Evolutionary conservation across 2,113 vertebrate genomes (phyloP), one percentile per base, ranked within the genome.

Genomic region (Aix galericulata): DNA sequence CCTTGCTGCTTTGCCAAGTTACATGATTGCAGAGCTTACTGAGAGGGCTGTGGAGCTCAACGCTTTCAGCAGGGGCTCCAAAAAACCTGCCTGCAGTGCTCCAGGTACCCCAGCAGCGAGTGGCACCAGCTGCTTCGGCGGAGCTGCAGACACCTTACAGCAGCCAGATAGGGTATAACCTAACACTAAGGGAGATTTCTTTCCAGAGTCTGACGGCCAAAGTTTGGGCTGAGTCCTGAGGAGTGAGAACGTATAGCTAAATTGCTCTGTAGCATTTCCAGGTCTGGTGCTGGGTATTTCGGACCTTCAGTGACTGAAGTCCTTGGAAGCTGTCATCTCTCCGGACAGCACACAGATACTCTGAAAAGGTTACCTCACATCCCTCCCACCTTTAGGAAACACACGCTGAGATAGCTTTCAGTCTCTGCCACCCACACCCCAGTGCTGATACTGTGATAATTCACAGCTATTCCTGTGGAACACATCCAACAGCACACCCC

Each of bases 141-240:
- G 60, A 53, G 36, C 46, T 53, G 36, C 22, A 17, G 62, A 5
- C 68, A 53, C 63, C 82, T 52, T 29, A 11, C 55, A 38, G 76
- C 64, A 88, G 67, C 55, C 82, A 50, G 46, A 11, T 17, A 34
- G 0, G 4, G 48, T 46, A 40, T 6, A 44, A 50, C 48, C 13
- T 4, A 42, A 6, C 16, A 6, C 59, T 1, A 1, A 15, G 10
- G 3, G 72, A 44, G 20, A 36, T 69, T 60, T 32, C 38, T 66
- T 53, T 21, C 52, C 31, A 4, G 6, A 2, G 44, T 5, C 22
- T 0, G 21, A 0, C 1, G 53, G 31, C 0, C 3, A 10, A 36
- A 64, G 58, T 9, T 71, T 6, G 76, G 81, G 4, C 38, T 0
- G 44, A 76, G 71, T 38, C 66, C 87, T 8, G 58, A 32, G 20